Percentiles rank a stretch among this genome's conserved stretches.
phyloP scores from a whole-genome alignment of 2,797 vertebrate species.

The Sarcophilus harrisii region DNA sequence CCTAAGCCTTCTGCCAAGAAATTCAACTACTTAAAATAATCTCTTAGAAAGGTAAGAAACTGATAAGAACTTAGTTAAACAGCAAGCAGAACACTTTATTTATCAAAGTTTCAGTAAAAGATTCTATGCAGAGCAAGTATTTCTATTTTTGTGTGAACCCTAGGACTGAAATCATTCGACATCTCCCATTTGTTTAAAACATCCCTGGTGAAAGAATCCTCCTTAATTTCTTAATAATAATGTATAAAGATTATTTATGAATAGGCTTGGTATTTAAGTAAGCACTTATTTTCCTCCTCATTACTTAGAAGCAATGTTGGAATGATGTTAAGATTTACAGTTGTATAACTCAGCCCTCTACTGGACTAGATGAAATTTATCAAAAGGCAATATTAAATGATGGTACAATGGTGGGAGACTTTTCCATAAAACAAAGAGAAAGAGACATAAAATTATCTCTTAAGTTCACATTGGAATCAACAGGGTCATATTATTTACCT shows the following conservation, averaged over 20 bases:
- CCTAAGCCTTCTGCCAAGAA: neutral
- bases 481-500: neutral
- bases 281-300: neutral
- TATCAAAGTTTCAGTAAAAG: conserved; percentile 5
- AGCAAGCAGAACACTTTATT: conserved; percentile 40
- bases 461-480: neutral
- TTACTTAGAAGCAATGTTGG: neutral
- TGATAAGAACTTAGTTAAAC: conserved; percentile 17
- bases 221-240: conserved; percentile 22
- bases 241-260: neutral
- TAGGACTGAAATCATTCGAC: neutral
- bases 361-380: neutral
- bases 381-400: neutral
- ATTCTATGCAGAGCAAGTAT: neutral
- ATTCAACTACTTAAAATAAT: neutral
- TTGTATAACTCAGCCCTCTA: neutral
- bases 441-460: neutral
- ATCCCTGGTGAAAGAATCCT: neutral
- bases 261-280: neutral
- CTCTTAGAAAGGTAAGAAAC: neutral
- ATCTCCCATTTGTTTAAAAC: conserved; percentile 9
- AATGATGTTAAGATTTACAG: neutral
- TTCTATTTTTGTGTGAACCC: neutral
- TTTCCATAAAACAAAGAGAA: neutral
- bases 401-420: neutral